phyloP scores from a whole-genome alignment of 2,888 invertebrate species.

The Nomada ruficornis region DNA sequence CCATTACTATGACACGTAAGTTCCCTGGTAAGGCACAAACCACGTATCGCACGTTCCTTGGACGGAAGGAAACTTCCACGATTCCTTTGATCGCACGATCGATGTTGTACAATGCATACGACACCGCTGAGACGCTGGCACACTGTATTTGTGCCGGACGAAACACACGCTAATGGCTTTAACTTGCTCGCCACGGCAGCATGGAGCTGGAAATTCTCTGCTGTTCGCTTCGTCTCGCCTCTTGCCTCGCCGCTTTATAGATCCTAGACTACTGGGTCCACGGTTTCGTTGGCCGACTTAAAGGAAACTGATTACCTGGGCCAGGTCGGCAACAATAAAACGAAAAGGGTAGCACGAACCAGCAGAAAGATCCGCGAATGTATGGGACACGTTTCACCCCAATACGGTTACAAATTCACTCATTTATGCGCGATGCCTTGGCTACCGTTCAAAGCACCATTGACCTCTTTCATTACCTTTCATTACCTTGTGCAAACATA shows the following conservation, averaged over 20 bases:
- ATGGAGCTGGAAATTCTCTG: slow-evolving; percentile 39
- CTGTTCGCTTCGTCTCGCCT: slow-evolving; percentile 3
- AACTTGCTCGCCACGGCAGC: slow-evolving; percentile 35
- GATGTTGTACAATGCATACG: slow-evolving; percentile 5
- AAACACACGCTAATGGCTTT: slow-evolving; percentile 56
- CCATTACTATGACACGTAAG: background rate
- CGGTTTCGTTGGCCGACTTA: slow-evolving; percentile 47
- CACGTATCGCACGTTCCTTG: too few relatives aligned
- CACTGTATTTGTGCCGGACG: slow-evolving; percentile 43
- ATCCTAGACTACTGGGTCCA: slow-evolving; percentile 32
- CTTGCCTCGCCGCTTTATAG: background rate
- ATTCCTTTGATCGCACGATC: slow-evolving; percentile 25
- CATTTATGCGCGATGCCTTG: slow-evolving; percentile 21
- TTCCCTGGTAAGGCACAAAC: background rate
- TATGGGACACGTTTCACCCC: slow-evolving; percentile 28
- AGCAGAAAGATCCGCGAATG: slow-evolving; percentile 27
- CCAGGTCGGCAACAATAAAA: slow-evolving; percentile 44
- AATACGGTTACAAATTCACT: slow-evolving; percentile 41
- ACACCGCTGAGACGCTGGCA: slow-evolving; percentile 25
- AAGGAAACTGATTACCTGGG: slow-evolving; percentile 55
- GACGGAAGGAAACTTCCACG: background rate
- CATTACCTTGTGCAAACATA: too few relatives aligned
- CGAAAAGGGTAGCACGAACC: slow-evolving; percentile 23
- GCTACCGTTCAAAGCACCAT: background rate
- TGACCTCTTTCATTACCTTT: too few relatives aligned